These are phyloP conservation scores for Lagorchestes hirsutus DNA, from an alignment of 2,797 vertebrate genomes.

Conservation along the genomic window DNA sequence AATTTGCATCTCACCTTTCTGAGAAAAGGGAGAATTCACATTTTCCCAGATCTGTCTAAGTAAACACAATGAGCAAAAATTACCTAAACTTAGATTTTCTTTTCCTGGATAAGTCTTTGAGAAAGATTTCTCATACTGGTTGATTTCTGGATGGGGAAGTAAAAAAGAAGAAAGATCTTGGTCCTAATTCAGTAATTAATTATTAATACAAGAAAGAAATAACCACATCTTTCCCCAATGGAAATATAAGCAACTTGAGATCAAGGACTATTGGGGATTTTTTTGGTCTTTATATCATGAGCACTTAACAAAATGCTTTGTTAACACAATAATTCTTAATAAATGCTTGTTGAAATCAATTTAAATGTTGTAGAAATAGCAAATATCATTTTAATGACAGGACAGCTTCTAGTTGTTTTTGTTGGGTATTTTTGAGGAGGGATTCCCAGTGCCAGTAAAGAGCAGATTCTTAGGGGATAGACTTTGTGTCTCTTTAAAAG, in stretches of 20 bases:
- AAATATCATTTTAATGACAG: background rate
- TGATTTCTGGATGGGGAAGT: background rate
- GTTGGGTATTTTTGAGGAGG: background rate
- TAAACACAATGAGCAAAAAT: background rate
- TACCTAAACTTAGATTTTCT: background rate
- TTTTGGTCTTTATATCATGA: background rate
- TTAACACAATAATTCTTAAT: background rate
- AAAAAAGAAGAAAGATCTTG: background rate
- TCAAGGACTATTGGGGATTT: background rate
- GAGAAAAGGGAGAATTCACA: too few species aligned
- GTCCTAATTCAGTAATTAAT: background rate
- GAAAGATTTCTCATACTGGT: background rate
- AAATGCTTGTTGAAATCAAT: background rate
- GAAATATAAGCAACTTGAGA: background rate
- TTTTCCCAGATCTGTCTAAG: background rate
- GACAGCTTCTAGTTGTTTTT: background rate
- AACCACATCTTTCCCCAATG: background rate
- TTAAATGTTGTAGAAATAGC: background rate
- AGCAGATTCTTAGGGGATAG: background rate
- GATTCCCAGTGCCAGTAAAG: background rate
- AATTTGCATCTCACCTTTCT: background rate
- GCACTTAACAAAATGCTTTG: background rate
- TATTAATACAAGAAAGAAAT: background rate
- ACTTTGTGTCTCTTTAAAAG: background rate
- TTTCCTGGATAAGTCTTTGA: background rate